Conservation (phyloP, 2,888 invertebrate species). For the Temnothorax ravouxi region DNA sequence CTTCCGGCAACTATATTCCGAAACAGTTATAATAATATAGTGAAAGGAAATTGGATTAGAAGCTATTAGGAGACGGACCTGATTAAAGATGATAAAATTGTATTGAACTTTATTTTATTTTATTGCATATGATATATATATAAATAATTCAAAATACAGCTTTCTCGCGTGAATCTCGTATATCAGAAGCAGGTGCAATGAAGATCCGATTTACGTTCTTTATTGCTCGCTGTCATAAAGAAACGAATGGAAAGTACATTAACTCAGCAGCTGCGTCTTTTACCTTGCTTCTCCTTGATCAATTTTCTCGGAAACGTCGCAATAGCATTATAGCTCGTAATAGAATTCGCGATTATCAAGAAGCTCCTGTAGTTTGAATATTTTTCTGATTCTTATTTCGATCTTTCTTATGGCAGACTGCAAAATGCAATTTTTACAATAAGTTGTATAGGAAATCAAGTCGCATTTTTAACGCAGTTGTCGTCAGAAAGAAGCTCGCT, state of each 20-base stretch:
- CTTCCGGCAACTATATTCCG: background rate
- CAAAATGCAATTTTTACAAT: constrained; percentile 4
- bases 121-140: too few relatives aligned
- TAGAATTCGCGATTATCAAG: constrained; percentile 29
- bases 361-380: constrained; percentile 2
- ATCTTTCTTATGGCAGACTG: background rate
- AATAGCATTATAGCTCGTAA: constrained; percentile 38
- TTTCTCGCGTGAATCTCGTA: background rate
- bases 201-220: constrained; percentile 21
- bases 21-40: background rate
- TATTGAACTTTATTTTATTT: background rate
- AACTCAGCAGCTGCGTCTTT: constrained; percentile 36
- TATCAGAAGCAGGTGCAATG: constrained; percentile 1
- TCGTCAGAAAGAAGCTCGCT: background rate
- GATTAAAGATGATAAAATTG: constrained; percentile 6
- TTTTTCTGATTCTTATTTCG: constrained; percentile 11
- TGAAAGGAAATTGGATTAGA: background rate
- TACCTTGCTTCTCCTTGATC: constrained; percentile 21
- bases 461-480: constrained; percentile 2
- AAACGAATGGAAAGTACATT: constrained; percentile 33
- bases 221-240: constrained; percentile 14
- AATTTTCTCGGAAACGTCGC: constrained; percentile 35
- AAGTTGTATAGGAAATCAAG: constrained; percentile 9
- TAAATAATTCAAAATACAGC: background rate
- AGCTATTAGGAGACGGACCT: background rate